These are phyloP conservation scores for Agonopterix alstromeriana DNA, from an alignment of 2,888 invertebrate genomes.

Conservation along the genomic window DNA sequence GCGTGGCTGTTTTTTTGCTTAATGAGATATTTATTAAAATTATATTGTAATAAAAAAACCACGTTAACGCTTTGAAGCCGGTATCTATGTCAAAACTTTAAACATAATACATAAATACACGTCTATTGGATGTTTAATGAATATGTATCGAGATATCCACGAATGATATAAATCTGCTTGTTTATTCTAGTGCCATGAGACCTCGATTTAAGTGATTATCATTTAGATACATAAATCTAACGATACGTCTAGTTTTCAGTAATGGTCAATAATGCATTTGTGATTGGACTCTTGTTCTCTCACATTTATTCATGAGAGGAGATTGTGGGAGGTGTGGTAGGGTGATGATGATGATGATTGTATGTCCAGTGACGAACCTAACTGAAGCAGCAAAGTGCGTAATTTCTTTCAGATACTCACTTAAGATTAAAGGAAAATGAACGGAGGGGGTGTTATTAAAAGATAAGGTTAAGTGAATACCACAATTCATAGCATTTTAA, in stretches of 20 bases:
- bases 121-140: constrained; percentile 43
- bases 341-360: too few species aligned
- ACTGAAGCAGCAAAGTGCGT: too few species aligned
- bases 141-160: constrained; percentile 31
- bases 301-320: too few species aligned
- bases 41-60: constrained; percentile 55
- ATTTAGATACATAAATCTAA: too few species aligned
- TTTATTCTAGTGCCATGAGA: constrained; percentile 42
- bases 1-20: constrained; percentile 66
- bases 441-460: too few species aligned
- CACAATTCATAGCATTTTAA: background rate
- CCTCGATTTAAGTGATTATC: constrained; percentile 38
- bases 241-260: too few species aligned
- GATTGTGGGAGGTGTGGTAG: too few species aligned
- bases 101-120: constrained; percentile 47
- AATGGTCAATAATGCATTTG: too few species aligned
- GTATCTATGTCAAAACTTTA: constrained; percentile 46
- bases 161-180: constrained; percentile 29
- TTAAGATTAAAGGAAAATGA: too few species aligned
- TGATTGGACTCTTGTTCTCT: too few species aligned
- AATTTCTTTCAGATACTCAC: too few species aligned
- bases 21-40: constrained; percentile 74
- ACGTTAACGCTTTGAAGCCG: constrained; percentile 47
- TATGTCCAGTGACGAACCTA: too few species aligned
- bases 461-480: background rate